A percentile compares a stretch with the other conserved stretches of the same genome.
These are phyloP conservation scores for Tetragonula carbonaria DNA, from an alignment of 2,888 invertebrate genomes.

Conservation along the genomic window DNA sequence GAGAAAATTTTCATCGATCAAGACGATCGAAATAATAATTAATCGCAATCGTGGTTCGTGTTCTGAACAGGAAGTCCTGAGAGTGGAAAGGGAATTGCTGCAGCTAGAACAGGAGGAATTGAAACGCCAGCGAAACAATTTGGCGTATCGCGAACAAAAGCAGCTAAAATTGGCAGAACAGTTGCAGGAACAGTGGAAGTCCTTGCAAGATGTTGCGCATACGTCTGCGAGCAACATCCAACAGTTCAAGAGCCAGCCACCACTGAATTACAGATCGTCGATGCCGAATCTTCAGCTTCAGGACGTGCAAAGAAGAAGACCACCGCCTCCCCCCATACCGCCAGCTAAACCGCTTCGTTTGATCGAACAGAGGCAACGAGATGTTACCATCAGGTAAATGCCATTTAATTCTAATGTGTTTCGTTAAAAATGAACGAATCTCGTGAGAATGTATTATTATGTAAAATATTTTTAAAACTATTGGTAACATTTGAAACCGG, in stretches of 20 bases:
- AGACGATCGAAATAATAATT: background rate
- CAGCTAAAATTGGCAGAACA: conserved; percentile 81
- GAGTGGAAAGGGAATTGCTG: conserved; percentile 91
- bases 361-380: conserved; percentile 80
- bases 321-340: conserved; percentile 85
- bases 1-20: background rate
- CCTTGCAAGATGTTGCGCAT: conserved; percentile 87
- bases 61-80: conserved; percentile 87
- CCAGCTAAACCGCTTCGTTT: conserved; percentile 86
- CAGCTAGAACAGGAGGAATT: conserved; percentile 92
- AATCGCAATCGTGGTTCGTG: background rate
- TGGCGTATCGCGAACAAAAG: conserved; percentile 87
- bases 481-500: no score
- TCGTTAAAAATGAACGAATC: background rate
- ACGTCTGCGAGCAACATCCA: conserved; percentile 75
- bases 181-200: conserved; percentile 83
- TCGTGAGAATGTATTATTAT: no score
- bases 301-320: conserved; percentile 82
- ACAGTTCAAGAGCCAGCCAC: conserved; percentile 82
- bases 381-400: conserved; percentile 80
- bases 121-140: conserved; percentile 90
- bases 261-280: conserved; percentile 85
- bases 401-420: background rate
- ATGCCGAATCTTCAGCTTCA: conserved; percentile 86
- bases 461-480: no score